These are phyloP conservation scores for Ylistrum balloti DNA, from an alignment of 1,140 invertebrate genomes.

Conservation along the genomic window DNA sequence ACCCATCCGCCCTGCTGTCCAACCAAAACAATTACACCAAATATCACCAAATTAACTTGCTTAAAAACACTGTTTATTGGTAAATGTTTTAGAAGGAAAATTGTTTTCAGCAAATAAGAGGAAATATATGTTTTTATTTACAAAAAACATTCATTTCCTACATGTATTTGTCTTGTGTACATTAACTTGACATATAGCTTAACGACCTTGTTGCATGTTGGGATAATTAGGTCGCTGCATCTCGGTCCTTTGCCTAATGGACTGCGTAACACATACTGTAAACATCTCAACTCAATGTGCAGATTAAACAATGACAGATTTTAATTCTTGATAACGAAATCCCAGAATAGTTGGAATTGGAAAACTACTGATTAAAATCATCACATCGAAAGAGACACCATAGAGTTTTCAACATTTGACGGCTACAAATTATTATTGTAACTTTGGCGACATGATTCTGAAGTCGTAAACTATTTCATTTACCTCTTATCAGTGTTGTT, in stretches of 20 bases:
- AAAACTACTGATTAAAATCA: neutral
- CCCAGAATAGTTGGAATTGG: neutral
- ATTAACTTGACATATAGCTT: neutral
- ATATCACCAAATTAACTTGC: too few species aligned
- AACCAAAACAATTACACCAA: too few species aligned
- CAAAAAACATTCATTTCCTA: too few species aligned
- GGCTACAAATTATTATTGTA: neutral
- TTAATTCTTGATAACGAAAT: neutral
- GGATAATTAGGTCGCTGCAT: neutral
- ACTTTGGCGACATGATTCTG: neutral
- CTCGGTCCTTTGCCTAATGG: neutral
- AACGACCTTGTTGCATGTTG: neutral
- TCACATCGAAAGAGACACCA: neutral
- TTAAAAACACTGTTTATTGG: too few species aligned
- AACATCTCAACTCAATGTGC: neutral
- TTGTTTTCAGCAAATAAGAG: too few species aligned
- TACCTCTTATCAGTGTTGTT: neutral
- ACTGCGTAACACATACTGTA: neutral
- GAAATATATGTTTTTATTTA: neutral
- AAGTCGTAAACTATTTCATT: neutral
- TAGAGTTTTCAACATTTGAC: neutral
- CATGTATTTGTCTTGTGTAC: neutral
- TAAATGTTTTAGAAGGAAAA: too few species aligned
- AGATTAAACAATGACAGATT: neutral
- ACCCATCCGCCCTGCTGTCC: too few species aligned